A percentile compares a stretch with the other conserved stretches of the same genome.
Evolutionary conservation across 2,797 vertebrate species (phyloP).

Genomic region (Poeciliopsis turneri): DNA sequence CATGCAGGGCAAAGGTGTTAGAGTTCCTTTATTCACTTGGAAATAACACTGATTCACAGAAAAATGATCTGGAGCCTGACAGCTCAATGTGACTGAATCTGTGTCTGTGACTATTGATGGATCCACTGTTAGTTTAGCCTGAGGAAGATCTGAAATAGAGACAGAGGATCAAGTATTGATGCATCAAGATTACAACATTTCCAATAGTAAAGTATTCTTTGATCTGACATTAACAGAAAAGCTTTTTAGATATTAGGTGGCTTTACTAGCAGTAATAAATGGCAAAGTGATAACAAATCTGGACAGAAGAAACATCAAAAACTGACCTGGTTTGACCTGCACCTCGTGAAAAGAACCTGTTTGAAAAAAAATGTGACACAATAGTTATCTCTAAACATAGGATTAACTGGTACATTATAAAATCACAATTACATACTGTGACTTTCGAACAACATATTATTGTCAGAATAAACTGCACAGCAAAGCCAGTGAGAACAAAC

Average conservation of each 20-base stretch:
- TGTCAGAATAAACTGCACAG: not conserved
- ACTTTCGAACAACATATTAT: not conserved
- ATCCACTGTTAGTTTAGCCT: constrained; percentile 31
- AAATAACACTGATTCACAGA: constrained; percentile 34
- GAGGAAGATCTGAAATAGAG: constrained; percentile 15
- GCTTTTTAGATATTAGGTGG: not conserved
- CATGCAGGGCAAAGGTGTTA: fast-evolving
- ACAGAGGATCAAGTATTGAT: not conserved
- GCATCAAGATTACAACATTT: not conserved
- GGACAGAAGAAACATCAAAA: not conserved
- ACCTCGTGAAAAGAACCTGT: constrained; percentile 22
- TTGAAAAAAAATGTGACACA: not conserved
- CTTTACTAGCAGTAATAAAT: not conserved
- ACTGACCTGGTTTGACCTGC: constrained; percentile 35
- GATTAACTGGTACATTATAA: not conserved
- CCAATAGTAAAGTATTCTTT: not conserved
- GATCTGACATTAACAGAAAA: not conserved
- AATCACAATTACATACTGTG: not conserved
- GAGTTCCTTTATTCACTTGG: fast-evolving
- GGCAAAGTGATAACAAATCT: not conserved
- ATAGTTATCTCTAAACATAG: too few species aligned
- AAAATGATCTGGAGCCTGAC: constrained; percentile 24
- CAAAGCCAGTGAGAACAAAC: not conserved
- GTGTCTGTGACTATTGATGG: constrained; percentile 23
- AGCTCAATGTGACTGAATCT: constrained; percentile 39